Percentiles rank a stretch among this genome's conserved stretches.
These are phyloP conservation scores for Drosophila buzzatii DNA, from an alignment of 2,888 invertebrate species.

Conservation along the genomic window DNA sequence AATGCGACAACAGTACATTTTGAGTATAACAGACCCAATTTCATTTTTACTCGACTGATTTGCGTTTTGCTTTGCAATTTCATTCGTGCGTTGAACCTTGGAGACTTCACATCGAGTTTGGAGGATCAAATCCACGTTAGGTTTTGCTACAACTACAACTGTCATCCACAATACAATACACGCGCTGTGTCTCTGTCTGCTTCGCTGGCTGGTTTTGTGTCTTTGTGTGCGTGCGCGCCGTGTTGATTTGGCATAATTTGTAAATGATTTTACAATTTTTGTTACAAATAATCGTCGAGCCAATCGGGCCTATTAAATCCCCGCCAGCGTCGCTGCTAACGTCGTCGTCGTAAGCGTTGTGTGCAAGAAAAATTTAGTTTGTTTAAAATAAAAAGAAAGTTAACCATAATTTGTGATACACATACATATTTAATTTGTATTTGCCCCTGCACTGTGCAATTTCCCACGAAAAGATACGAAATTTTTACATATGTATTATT, in stretches of 20 bases:
- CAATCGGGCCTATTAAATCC: conserved; percentile 54
- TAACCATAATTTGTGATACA: conserved; percentile 73
- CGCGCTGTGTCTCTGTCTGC: conserved; percentile 65
- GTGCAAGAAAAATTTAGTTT: conserved; percentile 57
- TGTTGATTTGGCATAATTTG: conserved; percentile 61
- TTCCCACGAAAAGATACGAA: conserved; percentile 48
- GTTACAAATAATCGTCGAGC: conserved; percentile 45
- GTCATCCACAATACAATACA: conserved; percentile 60
- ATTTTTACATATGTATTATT: conserved; percentile 40
- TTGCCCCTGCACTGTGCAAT: conserved; percentile 68
- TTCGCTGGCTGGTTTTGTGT: conserved; percentile 56
- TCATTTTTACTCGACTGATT: conserved; percentile 61
- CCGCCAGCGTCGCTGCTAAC: conserved; percentile 50
- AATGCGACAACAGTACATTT: conserved; percentile 45
- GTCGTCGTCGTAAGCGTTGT: conserved; percentile 58
- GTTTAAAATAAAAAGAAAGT: conserved; percentile 55
- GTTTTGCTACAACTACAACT: conserved; percentile 71
- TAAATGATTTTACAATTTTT: conserved; percentile 50
- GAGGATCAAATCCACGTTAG: conserved; percentile 85
- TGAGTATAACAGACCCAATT: conserved; percentile 53
- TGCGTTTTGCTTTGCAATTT: conserved; percentile 54
- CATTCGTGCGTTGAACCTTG: conserved; percentile 76
- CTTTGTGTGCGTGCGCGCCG: conserved; percentile 57
- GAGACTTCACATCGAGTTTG: conserved; percentile 84
- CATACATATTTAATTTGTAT: conserved; percentile 54